Evolutionary conservation across 2,797 vertebrate species (phyloP).

Genomic region (Coregonus ussuriensis): DNA sequence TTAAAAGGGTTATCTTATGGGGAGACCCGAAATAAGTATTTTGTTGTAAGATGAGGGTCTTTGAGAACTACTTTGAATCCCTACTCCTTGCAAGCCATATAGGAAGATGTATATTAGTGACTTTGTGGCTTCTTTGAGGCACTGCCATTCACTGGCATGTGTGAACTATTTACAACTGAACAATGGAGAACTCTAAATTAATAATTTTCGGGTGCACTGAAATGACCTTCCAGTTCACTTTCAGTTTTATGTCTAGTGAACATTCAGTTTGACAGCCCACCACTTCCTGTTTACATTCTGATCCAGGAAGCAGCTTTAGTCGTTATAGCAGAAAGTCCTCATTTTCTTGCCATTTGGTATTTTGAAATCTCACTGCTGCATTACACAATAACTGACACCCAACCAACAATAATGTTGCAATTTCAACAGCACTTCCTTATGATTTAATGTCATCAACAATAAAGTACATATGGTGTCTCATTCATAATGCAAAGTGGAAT

Average conservation of each 20-base stretch:
- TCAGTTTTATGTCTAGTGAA: conserved; percentile 9
- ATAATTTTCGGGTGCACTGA: neutral
- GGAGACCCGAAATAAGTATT: neutral
- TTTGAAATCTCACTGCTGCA: neutral
- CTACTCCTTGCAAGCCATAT: neutral
- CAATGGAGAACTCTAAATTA: neutral
- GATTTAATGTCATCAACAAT: neutral
- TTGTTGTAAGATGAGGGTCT: neutral
- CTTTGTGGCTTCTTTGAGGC: neutral
- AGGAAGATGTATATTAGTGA: neutral
- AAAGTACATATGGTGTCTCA: neutral
- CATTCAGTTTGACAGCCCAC: neutral
- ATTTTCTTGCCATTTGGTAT: neutral
- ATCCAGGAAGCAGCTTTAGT: conserved; percentile 14
- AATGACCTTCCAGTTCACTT: conserved; percentile 13
- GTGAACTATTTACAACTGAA: neutral
- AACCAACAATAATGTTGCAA: neutral
- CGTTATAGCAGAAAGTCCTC: neutral
- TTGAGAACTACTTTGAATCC: neutral
- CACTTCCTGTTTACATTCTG: conserved; percentile 29
- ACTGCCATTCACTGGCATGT: neutral
- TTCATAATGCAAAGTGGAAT: neutral
- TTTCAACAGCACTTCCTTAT: neutral
- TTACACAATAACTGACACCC: neutral
- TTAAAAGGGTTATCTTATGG: too few relatives aligned